phyloP scores from a whole-genome alignment of 1,140 invertebrate genomes.

The Drosophila rufa region DNA sequence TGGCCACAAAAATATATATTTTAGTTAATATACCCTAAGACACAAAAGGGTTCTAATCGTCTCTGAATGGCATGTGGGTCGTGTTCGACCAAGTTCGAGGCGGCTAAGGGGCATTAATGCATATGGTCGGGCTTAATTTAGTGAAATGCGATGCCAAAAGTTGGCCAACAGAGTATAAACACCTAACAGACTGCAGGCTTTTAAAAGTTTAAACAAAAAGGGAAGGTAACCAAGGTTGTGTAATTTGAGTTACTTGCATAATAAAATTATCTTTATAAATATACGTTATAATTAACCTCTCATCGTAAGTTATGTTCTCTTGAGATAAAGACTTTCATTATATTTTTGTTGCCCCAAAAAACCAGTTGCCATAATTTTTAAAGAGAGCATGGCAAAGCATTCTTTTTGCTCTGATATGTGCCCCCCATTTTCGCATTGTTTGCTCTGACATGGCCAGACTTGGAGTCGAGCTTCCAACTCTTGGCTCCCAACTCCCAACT shows the following conservation, averaged over 20 bases:
- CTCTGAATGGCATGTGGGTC: constrained; percentile 24
- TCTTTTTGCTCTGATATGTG: background rate
- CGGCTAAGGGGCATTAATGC: background rate
- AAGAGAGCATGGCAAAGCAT: constrained; percentile 17
- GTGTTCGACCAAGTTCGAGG: too few species aligned
- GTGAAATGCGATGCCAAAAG: constrained; percentile 9
- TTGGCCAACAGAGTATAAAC: too few species aligned
- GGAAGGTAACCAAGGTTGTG: background rate
- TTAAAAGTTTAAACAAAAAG: background rate
- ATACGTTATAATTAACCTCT: background rate
- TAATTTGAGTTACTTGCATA: too few species aligned
- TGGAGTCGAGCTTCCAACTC: constrained; percentile 16
- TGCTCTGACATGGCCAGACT: constrained; percentile 42
- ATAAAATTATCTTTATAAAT: background rate
- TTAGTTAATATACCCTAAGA: constrained; percentile 45
- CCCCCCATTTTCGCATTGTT: constrained; percentile 16
- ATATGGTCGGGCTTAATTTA: constrained; percentile 32
- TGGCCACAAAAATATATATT: constrained; percentile 30
- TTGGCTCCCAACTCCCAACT: background rate
- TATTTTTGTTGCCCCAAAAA: background rate
- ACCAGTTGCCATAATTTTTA: background rate
- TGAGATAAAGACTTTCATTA: background rate
- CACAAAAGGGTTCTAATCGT: constrained; percentile 50
- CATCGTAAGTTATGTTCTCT: background rate
- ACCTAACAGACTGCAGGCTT: fast-evolving